Conservation (phyloP, 2,888 invertebrate genomes). For the Tachystola acroxantha region DNA sequence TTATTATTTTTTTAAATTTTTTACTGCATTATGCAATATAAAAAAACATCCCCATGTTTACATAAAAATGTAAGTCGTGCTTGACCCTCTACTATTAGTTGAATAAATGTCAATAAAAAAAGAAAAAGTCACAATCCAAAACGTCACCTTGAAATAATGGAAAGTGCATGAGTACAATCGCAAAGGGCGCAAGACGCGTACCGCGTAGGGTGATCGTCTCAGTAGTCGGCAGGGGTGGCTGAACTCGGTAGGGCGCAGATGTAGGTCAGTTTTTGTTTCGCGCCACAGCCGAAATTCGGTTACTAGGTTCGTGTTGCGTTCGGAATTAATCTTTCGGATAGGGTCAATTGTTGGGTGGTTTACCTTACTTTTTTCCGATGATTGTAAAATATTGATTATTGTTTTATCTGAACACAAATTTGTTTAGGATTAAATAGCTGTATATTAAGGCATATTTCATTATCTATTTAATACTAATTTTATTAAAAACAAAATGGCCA, state of each 20-base stretch:
- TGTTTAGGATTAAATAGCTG: too few species aligned
- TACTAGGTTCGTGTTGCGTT: constrained; percentile 58
- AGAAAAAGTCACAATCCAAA: neutral
- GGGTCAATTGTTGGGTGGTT: constrained; percentile 31
- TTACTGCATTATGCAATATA: too few species aligned
- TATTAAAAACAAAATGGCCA: too few species aligned
- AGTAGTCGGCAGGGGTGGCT: constrained; percentile 62
- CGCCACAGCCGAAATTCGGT: constrained; percentile 73
- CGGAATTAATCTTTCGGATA: constrained; percentile 28
- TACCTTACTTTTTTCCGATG: constrained; percentile 20
- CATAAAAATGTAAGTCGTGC: too few species aligned
- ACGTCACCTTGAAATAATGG: constrained; percentile 47
- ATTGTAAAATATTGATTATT: constrained; percentile 4
- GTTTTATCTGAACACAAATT: neutral
- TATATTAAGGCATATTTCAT: too few species aligned
- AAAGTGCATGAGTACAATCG: constrained; percentile 47
- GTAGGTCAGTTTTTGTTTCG: constrained; percentile 78
- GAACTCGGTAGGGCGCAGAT: constrained; percentile 72
- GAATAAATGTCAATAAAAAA: neutral
- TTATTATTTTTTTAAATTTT: too few species aligned
- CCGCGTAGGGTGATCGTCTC: constrained; percentile 58
- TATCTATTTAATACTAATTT: too few species aligned
- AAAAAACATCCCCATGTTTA: neutral
- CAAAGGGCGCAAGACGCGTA: constrained; percentile 61
- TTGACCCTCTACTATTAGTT: too few species aligned